These are phyloP conservation scores for Hypercompe scribonia DNA, from an alignment of 2,888 invertebrate species.

Conservation along the genomic window DNA sequence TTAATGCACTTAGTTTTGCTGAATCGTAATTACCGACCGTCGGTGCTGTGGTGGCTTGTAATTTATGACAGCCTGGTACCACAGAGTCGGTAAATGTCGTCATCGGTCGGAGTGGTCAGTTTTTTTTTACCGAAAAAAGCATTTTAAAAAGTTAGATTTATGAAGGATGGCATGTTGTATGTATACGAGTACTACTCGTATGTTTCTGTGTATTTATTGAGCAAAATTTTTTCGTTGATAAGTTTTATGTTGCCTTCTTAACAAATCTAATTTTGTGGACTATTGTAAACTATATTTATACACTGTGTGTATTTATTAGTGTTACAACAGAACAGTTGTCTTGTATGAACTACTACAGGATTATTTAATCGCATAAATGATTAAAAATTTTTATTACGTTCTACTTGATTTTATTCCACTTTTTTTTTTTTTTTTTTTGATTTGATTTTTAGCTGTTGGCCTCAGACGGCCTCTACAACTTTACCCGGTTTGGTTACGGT, in stretches of 20 bases:
- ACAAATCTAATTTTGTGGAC: too few species aligned
- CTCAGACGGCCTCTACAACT: too few species aligned
- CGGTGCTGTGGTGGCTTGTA: constrained; percentile 61
- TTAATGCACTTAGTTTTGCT: constrained; percentile 32
- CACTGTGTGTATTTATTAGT: too few species aligned
- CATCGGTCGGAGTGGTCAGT: constrained; percentile 50
- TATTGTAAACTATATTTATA: too few species aligned
- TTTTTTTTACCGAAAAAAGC: constrained; percentile 46
- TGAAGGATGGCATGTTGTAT: too few species aligned
- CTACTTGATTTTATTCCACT: not conserved
- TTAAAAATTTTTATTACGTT: not conserved
- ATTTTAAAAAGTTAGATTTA: constrained; percentile 41
- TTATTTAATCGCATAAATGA: not conserved
- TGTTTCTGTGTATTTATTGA: too few species aligned
- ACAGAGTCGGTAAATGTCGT: constrained; percentile 66
- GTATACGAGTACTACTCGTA: too few species aligned
- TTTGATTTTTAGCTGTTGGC: too few species aligned
- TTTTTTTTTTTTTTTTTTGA: too few species aligned
- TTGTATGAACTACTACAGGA: not conserved
- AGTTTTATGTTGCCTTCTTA: not conserved
- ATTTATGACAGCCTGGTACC: constrained; percentile 76
- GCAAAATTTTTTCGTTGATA: not conserved
- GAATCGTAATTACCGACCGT: constrained; percentile 52
- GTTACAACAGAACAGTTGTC: too few species aligned
- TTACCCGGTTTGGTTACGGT: too few species aligned